Evolutionary conservation across 2,797 vertebrate genomes (phyloP), one percentile per base, ranked within the genome.

Genomic region (Clarias fuscus): DNA sequence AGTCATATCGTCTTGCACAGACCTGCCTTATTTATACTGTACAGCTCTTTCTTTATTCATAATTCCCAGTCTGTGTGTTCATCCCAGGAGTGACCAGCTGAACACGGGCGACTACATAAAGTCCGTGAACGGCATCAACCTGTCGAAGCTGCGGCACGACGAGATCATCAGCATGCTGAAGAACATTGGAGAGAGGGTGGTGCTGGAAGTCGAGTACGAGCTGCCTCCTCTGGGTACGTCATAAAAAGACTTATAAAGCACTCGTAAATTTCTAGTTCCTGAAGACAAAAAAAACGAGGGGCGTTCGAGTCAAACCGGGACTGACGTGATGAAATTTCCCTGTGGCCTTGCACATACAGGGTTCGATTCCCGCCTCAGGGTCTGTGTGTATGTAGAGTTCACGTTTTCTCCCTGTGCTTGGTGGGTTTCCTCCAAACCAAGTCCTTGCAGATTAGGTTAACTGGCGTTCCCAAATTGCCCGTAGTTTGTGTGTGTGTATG

Each of bases 181-280:
- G 94, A 99, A 99, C 0, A 97, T 99, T 53, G 98, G 98, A 18
- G 98, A 99, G 91, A 93, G 97, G 53, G 98, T 99, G 86, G 96
- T 99, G 92, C 96, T 99, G 93, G 98, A 99, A 94, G 98, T 99
- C 82, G 98, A 99, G 93, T 99, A 99, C 8, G 97, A 99, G 82
- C 96, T 99, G 86, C 98, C 98, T 0, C 96, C 96, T 78, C 96
- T 96, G 3, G 97, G 98, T 99, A 93, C 85, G 90, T 30, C 5
- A 27, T 27, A 2, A 7, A 20, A 56, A 89, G 27, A 68, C 5
- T 17, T 20, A 37, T 10, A 3, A 20, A 70, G 6, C 15, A 33
- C 33, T 33, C 33, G 33, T 33, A 33, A 33, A 33, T 33, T 33
- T 27, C 13, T 37, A 30, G 65, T 65, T n/a, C n/a, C n/a, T 33